These are phyloP conservation scores for Cremastinae sp. DNA, from an alignment of 2,888 invertebrate genomes.

Conservation along the genomic window DNA sequence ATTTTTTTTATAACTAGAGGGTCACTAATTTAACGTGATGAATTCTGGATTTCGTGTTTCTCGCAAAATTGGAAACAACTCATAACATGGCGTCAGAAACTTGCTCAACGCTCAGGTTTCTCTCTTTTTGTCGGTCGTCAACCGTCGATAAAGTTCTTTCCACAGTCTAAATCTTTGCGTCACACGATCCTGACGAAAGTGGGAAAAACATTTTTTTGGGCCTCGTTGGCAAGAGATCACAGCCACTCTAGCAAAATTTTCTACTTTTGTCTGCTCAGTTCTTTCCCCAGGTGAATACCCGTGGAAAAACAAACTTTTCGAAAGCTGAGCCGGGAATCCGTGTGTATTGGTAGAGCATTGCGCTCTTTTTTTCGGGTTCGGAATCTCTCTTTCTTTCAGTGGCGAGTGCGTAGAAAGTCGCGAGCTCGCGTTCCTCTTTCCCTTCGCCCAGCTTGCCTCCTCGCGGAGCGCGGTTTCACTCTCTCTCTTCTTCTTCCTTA, in stretches of 20 bases:
- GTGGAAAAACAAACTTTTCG: conserved; percentile 66
- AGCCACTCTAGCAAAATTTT: conserved; percentile 19
- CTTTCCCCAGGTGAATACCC: conserved; percentile 37
- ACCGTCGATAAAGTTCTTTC: too few species aligned
- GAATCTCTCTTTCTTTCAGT: conserved; percentile 54
- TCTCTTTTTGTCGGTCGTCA: too few species aligned
- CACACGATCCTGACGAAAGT: too few species aligned
- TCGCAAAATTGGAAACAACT: too few species aligned
- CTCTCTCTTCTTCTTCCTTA: conserved; percentile 40
- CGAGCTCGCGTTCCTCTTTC: conserved; percentile 52
- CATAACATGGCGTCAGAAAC: too few species aligned
- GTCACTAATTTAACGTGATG: too few species aligned
- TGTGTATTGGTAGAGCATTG: conserved; percentile 33
- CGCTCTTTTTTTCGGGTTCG: conserved; percentile 58
- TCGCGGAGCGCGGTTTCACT: conserved; percentile 51
- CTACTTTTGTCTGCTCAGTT: conserved; percentile 6
- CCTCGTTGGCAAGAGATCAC: neutral
- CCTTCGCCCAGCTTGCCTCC: conserved; percentile 45
- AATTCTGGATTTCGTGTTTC: too few species aligned
- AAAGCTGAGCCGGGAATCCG: conserved; percentile 52
- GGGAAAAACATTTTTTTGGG: conserved; percentile 2
- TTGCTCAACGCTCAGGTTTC: too few species aligned
- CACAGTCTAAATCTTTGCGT: too few species aligned
- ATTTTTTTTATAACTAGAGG: too few species aligned
- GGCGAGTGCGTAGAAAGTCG: conserved; percentile 73